Evolutionary conservation across 92 coral and sea anemone genomes (phyloP), one percentile per base, ranked within the genome.

Genomic region (Zoanthus sociatus): DNA sequence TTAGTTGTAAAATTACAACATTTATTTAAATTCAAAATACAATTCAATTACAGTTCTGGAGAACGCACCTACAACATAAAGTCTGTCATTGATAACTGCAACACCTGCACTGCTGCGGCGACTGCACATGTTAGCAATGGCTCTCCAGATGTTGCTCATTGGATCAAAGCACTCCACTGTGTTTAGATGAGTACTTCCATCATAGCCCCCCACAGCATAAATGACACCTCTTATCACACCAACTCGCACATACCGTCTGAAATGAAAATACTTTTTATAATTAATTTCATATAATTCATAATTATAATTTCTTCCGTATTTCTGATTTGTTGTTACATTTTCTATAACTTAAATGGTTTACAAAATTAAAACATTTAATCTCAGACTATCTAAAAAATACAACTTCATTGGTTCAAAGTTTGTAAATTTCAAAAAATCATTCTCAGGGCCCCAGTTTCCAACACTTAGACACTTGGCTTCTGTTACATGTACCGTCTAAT

Each of bases 71-170:
- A 94, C 91, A 55, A 94, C 96, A 89, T 93, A 94, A 14, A 94
- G 93, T 46, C 75, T 88, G 50, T 94, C 93, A 88, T 93, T 91
- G 70, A 94, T 32, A 2, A 94, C 94, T 18, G 95, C 95, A 26
- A 94, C 98, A 11, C 98, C 98, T 17, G 98, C 98, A 78, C 98
- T 94, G 90, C 98, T 94, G 17, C 98, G 84, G 12, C 98, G 91
- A 61, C 98, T 94, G 18, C 95, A 90, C 98, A 94, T 94, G 81
- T 94, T 94, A 33, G 98, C 94, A n/a, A 93, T 94, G 7, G 94
- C 66, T 56, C 56, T 88, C 98, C 98, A 94, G 7, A 78, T 51
- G 32, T 89, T 94, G 26, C 90, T 91, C 83, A 91, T 76, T 6
- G 98, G 98, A 48, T 94, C 94, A 89, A 83, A 94, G 67, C 95